Evolutionary conservation across 2,888 invertebrate genomes (phyloP), one percentile per base, ranked within the genome.

Genomic region (Luperina testacea): DNA sequence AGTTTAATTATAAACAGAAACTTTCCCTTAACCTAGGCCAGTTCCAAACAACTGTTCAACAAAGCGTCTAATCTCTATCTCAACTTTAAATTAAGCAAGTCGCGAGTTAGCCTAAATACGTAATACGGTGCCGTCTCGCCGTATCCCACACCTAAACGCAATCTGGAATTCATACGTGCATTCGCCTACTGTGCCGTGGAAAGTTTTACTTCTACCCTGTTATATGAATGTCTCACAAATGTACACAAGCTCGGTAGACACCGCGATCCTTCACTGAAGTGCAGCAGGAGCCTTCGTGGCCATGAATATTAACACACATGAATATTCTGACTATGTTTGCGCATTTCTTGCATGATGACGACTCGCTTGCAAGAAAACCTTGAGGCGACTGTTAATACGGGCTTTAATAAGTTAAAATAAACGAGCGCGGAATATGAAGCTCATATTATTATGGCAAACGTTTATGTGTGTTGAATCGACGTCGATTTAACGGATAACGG

Each of bases 251-350:
- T 53, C 61, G 57, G 78, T 83, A 88, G 87, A 83, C 86, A 81
- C 85, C 86, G 78, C 84, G 90, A 91, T 90, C 91, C 91, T 90
- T 89, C 89, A 83, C 91, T 90, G 88, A 82, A 93, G 93, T 91
- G 93, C 92, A 92, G 91, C 93, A 93, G 94, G 94, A 94, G 93
- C 89, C 89, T 86, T 78, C 91, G 91, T 90, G 91, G 92, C 92
- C 92, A 95, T 96, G 95, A 95, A 96, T 96, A 95, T 96, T 95
- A 96, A 96, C 93, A 91, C 92, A 91, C 93, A 95, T 95, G 95
- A 95, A 96, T 96, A 95, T 95, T 95, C 95, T 90, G 80, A 92
- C 91, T 92, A 90, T 93, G 95, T 94, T 95, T 95, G 95, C 94
- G 90, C 95, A 94, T 95, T 95, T 95, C 94, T 94, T 93, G 93